Base-by-base conservation (phyloP, 2,888 invertebrate species). In the Coleophora flavipennella region DNA sequence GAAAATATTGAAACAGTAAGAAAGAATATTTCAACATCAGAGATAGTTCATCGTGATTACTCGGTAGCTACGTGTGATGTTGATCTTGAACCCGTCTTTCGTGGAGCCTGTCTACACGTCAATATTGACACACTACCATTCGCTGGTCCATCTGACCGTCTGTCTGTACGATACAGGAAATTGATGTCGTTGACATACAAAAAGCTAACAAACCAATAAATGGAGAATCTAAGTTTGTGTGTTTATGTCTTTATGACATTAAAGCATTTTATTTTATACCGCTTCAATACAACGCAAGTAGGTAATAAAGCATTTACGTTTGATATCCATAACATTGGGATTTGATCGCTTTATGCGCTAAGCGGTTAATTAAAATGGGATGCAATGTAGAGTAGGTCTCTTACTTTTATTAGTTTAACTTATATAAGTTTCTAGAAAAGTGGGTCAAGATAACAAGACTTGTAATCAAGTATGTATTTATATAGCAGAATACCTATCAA, bases 391-490 rank as follows among this genome's bases (percentile, higher is more conserved):
- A 41, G 40, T 39, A 13, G 37, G 40, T 42, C 44, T 44, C 39
- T 42, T 26, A n/a, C 37, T 45, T 49, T 48, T 48, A 48, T 46
- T 41, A 42, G 43, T 34, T 33, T 33, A 40, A 35, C 41, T 41
- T 41, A 43, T 42, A 43, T n/a, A 42, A 41, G 36, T 42, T 39
- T 45, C 40, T 28, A 33, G 38, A 38, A 36, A 53, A 44, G 53
- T 49, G 38, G 53, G 53, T 44, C 49, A 46, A 38, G 40, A 38
- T 39, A 46, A 38, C 45, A 46, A 51, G 50, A 53, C 49, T 51
- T 33, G 45, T 39, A 42, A 41, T 33, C 37, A 20, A 20, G 36
- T 38, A 20, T 3, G 20, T 4, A 6, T 20, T 20, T 20, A n/a
- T n/a, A n/a, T n/a, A 4, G 20, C 20, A 20, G 20, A 20, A 20